Percentiles rank a stretch among this genome's conserved stretches.
Evolutionary conservation across 1,140 invertebrate genomes (phyloP).

Genomic region (Holotrichia oblita): DNA sequence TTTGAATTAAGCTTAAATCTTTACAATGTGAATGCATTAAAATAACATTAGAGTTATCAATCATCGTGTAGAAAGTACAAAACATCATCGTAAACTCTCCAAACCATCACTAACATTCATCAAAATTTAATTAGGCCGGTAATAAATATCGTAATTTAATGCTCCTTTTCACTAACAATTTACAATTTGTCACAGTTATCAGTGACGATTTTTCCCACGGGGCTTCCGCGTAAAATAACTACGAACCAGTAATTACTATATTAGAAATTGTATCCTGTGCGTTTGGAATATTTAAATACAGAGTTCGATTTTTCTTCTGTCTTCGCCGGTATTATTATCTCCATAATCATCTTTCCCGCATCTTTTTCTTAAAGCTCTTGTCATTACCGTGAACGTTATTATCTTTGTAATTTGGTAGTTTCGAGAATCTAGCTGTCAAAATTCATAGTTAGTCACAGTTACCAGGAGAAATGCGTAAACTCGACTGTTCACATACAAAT

Average conservation of each 20-base stretch:
- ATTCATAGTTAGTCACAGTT: slow-evolving; percentile 8
- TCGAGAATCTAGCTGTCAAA: slow-evolving; percentile 1
- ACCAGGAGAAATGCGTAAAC: not conserved
- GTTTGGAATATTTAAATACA: not conserved
- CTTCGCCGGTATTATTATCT: not conserved
- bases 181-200: slow-evolving; percentile 12
- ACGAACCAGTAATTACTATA: not conserved
- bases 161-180: not conserved
- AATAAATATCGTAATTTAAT: slow-evolving; percentile 10
- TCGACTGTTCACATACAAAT: not conserved
- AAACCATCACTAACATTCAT: not conserved
- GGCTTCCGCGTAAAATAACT: not conserved
- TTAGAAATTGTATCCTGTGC: not conserved
- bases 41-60: slow-evolving; percentile 2
- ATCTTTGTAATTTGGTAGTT: not conserved
- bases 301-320: not conserved
- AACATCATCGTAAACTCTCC: slow-evolving; percentile 4
- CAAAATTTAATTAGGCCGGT: not conserved
- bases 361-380: not conserved
- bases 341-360: not conserved
- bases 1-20: not conserved
- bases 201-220: slow-evolving; percentile 5
- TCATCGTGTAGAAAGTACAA: not conserved
- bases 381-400: not conserved
- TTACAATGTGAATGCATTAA: not conserved